These are phyloP conservation scores for Periparus ater DNA, from an alignment of 2,797 vertebrate species.

Conservation along the genomic window DNA sequence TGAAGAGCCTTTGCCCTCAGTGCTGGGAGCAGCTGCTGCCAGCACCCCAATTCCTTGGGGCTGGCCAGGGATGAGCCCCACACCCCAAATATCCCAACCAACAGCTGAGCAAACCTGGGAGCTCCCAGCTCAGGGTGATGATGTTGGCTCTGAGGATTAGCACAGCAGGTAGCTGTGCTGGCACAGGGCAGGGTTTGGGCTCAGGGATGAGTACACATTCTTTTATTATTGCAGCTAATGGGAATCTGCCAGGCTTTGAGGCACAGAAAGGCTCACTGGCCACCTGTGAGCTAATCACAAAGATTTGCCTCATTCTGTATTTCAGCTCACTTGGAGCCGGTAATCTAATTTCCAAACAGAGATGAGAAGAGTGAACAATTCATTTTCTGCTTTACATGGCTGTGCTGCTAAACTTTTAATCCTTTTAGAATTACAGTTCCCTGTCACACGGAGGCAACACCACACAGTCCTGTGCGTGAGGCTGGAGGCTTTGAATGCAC, in stretches of 20 bases:
- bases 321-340: conserved; percentile 11
- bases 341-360: conserved; percentile 59
- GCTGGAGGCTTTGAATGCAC: not conserved
- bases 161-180: conserved; percentile 51
- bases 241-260: conserved; percentile 77
- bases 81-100: not conserved
- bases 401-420: conserved; percentile 37
- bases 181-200: conserved; percentile 73
- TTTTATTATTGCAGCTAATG: conserved; percentile 77
- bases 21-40: conserved; percentile 1
- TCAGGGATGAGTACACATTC: conserved; percentile 75
- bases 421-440: conserved; percentile 31
- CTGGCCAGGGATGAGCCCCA: not conserved
- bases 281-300: conserved; percentile 30
- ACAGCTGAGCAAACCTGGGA: conserved; percentile 58
- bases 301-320: conserved; percentile 36
- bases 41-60: not conserved
- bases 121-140: conserved; percentile 26
- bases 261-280: conserved; percentile 63
- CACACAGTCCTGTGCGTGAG: not conserved
- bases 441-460: not conserved
- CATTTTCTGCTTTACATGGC: conserved; percentile 36
- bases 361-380: conserved; percentile 41
- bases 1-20: not conserved
- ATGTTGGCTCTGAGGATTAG: conserved; percentile 59